phyloP scores from a whole-genome alignment of 1,140 invertebrate species.

The Sitophilus oryzae region DNA sequence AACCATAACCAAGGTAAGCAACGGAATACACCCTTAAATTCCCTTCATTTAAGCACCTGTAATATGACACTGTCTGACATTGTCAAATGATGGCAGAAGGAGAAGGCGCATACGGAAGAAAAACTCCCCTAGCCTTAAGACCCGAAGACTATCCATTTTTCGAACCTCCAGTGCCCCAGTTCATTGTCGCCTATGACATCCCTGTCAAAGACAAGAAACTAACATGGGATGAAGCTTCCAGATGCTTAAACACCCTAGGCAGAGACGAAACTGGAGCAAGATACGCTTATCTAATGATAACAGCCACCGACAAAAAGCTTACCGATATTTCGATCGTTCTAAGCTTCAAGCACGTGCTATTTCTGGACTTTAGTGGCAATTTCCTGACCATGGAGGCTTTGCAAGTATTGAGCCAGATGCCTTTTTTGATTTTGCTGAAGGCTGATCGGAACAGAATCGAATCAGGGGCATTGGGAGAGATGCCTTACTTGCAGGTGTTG shows the following conservation, averaged over 20 bases:
- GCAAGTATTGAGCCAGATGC: constrained; percentile 46
- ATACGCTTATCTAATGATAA: constrained; percentile 42
- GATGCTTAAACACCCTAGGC: constrained; percentile 36
- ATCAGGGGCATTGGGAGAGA: constrained; percentile 45
- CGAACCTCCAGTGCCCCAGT: constrained; percentile 6
- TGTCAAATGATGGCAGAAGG: constrained; percentile 22
- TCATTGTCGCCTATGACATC: constrained; percentile 17
- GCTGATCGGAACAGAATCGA: constrained; percentile 47
- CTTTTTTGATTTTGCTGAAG: constrained; percentile 48
- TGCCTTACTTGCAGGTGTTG: constrained; percentile 48
- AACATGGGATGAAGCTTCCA: constrained; percentile 40
- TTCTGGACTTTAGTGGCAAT: constrained; percentile 50
- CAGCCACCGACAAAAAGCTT: constrained; percentile 37
- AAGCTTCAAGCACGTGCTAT: constrained; percentile 49
- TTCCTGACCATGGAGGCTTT: constrained; percentile 45
- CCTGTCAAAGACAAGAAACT: constrained; percentile 37
- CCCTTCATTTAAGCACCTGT: background rate
- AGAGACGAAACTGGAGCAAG: constrained; percentile 40
- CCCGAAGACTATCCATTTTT: constrained; percentile 11
- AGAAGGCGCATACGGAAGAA: constrained; percentile 18
- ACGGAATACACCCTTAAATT: too few species aligned
- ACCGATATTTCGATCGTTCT: constrained; percentile 47
- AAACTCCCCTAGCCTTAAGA: constrained; percentile 3
- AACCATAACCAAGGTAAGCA: too few species aligned
- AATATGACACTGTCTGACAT: background rate